Conservation (phyloP, 2,888 invertebrate genomes). For the Invenusta paracnida region DNA sequence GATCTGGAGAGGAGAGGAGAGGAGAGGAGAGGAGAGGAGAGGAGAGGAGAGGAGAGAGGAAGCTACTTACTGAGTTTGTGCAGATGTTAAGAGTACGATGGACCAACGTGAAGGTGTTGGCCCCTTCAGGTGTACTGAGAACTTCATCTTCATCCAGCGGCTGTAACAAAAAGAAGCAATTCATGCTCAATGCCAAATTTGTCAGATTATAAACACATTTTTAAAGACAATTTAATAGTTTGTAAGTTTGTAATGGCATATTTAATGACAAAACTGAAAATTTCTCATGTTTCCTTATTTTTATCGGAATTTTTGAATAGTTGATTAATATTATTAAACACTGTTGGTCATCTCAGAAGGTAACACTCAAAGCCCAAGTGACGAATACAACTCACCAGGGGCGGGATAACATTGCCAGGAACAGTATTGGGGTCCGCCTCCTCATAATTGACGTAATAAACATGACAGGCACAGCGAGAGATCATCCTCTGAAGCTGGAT, state of each 20-base stretch:
- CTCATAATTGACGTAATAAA: conserved; percentile 90
- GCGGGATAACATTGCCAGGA: conserved; percentile 63
- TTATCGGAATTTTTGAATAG: too few relatives aligned
- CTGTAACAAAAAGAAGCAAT: conserved; percentile 29
- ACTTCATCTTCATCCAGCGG: conserved; percentile 63
- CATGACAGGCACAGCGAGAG: conserved; percentile 92
- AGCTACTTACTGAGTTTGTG: conserved; percentile 80
- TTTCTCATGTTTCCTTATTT: too few relatives aligned
- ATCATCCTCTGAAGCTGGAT: conserved; percentile 85
- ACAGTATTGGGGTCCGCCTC: conserved; percentile 70
- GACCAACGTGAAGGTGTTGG: conserved; percentile 93
- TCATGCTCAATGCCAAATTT: too few relatives aligned
- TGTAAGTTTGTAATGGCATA: too few relatives aligned
- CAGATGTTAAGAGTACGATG: conserved; percentile 97
- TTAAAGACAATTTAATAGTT: background rate
- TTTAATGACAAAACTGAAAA: too few relatives aligned
- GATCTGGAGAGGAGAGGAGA: too few relatives aligned
- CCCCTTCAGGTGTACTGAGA: conserved; percentile 73
- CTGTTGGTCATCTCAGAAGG: too few relatives aligned
- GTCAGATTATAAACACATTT: background rate
- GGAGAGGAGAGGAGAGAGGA: too few relatives aligned
- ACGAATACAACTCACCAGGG: conserved; percentile 68
- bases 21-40: too few relatives aligned
- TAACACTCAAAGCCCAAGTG: too few relatives aligned
- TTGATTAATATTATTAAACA: too few relatives aligned